A percentile compares a stretch with the other conserved stretches of the same genome.
phyloP scores from a whole-genome alignment of 2,113 vertebrate genomes.

The Bambusicola thoracicus region DNA sequence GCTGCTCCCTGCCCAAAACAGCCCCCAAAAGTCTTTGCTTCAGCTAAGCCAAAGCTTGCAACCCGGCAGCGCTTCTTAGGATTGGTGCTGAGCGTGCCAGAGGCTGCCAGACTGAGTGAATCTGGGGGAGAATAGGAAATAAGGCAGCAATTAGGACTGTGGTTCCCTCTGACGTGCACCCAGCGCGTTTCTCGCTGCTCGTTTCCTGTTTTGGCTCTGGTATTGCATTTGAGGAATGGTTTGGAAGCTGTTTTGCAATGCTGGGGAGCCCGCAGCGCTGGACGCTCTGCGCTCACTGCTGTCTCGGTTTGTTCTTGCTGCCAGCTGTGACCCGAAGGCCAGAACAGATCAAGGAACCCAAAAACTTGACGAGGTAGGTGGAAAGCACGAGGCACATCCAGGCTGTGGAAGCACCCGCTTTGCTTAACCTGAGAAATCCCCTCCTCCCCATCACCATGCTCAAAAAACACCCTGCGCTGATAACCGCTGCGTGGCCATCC shows the following conservation, averaged over 20 bases:
- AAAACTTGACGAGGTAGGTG: conserved; percentile 12
- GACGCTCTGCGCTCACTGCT: not conserved
- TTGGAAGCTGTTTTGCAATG: not conserved
- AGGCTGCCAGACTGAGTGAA: accelerated
- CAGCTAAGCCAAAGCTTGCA: accelerated
- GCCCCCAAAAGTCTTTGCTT: accelerated
- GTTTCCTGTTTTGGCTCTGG: not conserved
- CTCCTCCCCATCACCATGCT: not conserved
- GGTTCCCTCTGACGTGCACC: accelerated
- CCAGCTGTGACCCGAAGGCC: not conserved
- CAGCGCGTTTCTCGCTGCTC: not conserved
- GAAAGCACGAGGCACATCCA: not conserved
- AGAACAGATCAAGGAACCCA: not conserved
- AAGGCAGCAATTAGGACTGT: not conserved
- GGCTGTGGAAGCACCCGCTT: not conserved
- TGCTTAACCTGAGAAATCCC: not conserved
- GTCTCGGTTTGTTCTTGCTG: not conserved
- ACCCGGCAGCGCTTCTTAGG: accelerated
- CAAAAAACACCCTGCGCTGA: not conserved
- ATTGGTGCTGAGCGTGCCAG: accelerated
- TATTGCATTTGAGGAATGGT: not conserved
- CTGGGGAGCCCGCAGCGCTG: not conserved
- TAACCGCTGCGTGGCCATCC: not conserved
- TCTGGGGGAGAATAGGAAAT: not conserved
- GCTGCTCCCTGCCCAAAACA: accelerated